These are phyloP conservation scores for Machimus rusticus DNA, from an alignment of 2,888 invertebrate species.

Conservation along the genomic window DNA sequence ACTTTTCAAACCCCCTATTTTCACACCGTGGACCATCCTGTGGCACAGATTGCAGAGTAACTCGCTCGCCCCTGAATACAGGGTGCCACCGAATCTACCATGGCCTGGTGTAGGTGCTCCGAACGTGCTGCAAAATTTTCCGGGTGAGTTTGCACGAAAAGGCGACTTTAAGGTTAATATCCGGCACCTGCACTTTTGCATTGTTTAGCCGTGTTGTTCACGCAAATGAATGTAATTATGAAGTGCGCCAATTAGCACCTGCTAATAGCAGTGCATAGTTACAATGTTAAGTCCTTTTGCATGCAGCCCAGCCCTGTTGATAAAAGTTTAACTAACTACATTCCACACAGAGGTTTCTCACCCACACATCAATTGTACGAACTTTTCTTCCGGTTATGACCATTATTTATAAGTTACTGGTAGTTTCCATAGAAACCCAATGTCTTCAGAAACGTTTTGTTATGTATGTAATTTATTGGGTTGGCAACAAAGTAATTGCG, in stretches of 20 bases:
- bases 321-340: not conserved
- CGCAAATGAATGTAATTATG: not conserved
- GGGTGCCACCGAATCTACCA: not conserved
- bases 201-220: not conserved
- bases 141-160: not conserved
- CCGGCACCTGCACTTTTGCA: not conserved
- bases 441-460: no score
- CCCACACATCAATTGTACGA: not conserved
- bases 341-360: not conserved
- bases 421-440: not conserved
- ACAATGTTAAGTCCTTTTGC: not conserved
- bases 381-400: not conserved
- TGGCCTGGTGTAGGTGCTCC: not conserved
- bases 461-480: no score
- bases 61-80: not conserved
- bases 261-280: not conserved
- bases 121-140: not conserved
- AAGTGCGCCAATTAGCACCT: not conserved
- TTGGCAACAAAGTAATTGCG: no score
- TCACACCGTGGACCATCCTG: not conserved
- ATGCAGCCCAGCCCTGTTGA: not conserved
- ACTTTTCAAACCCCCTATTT: not conserved
- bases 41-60: not conserved
- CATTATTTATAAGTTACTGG: not conserved
- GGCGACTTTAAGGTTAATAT: slow-evolving; percentile 15